These are phyloP conservation scores for Folsomia candida DNA, from an alignment of 2,888 invertebrate genomes.

Conservation along the genomic window DNA sequence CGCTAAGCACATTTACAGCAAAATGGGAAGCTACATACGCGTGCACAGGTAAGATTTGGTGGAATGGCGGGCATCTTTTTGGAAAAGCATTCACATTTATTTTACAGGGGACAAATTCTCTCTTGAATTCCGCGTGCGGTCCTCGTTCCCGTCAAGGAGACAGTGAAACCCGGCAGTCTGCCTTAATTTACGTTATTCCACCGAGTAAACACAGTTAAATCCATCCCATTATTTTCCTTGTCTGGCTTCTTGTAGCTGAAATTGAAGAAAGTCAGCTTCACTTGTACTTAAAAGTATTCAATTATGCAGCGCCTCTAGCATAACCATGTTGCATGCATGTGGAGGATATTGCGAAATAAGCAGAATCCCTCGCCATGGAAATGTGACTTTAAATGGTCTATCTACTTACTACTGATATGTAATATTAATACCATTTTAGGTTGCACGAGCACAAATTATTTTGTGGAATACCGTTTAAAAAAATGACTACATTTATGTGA, in stretches of 20 bases:
- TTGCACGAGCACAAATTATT: too few species aligned
- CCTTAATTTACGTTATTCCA: constrained; percentile 19
- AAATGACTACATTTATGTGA: too few species aligned
- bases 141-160: not conserved
- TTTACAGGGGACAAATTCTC: not conserved
- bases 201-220: constrained; percentile 17
- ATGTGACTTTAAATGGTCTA: too few species aligned
- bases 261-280: constrained; percentile 3
- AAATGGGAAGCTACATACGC: not conserved
- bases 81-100: not conserved
- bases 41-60: not conserved
- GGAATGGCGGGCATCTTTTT: too few species aligned
- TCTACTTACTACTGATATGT: too few species aligned
- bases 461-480: too few species aligned
- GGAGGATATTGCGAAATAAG: too few species aligned
- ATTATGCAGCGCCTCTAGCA: constrained; percentile 13
- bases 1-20: too few species aligned
- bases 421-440: too few species aligned
- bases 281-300: constrained; percentile 7
- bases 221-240: constrained; percentile 15
- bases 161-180: not conserved
- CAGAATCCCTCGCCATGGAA: too few species aligned
- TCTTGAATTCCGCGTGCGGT: not conserved
- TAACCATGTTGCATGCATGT: too few species aligned
- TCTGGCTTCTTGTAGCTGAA: constrained; percentile 3